Evolutionary conservation across 2,888 invertebrate genomes (phyloP).

Genomic region (Lacanobia wlatinum): DNA sequence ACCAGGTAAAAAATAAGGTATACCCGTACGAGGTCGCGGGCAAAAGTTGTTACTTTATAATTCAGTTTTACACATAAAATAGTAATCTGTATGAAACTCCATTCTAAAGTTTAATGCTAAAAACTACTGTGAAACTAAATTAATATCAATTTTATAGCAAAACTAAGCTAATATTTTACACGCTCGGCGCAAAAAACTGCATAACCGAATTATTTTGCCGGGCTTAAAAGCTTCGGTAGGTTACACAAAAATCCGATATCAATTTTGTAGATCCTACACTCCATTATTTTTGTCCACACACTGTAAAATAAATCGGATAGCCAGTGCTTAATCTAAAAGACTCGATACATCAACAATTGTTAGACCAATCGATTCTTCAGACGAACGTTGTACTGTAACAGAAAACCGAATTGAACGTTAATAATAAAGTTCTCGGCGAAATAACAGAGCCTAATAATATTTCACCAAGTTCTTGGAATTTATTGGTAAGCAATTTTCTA

Average conservation of each 20-base stretch:
- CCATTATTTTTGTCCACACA: slow-evolving; percentile 60
- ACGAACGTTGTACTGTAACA: slow-evolving; percentile 32
- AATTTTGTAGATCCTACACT: slow-evolving; percentile 41
- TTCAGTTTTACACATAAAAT: not conserved
- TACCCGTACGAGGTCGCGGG: no score
- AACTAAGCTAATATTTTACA: slow-evolving; percentile 11
- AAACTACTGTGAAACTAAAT: not conserved
- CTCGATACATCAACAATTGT: slow-evolving; percentile 56
- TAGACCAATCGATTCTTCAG: slow-evolving; percentile 41
- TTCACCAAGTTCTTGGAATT: slow-evolving; percentile 29
- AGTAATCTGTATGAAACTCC: not conserved
- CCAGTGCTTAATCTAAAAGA: slow-evolving; percentile 46
- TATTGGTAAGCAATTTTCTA: slow-evolving; percentile 31
- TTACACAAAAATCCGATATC: slow-evolving; percentile 26
- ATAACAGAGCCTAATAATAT: slow-evolving; percentile 31
- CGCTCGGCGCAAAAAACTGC: not conserved
- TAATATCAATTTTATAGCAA: not conserved
- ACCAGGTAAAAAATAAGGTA: no score
- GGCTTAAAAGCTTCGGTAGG: slow-evolving; percentile 24
- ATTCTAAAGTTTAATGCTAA: no score
- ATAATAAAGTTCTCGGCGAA: slow-evolving; percentile 28
- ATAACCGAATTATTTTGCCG: not conserved
- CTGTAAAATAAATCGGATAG: slow-evolving; percentile 56
- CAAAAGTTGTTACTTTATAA: no score
- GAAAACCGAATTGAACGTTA: slow-evolving; percentile 47